Evolutionary conservation across 2,113 vertebrate genomes (phyloP).

Genomic region (Telmatochromis sp.): DNA sequence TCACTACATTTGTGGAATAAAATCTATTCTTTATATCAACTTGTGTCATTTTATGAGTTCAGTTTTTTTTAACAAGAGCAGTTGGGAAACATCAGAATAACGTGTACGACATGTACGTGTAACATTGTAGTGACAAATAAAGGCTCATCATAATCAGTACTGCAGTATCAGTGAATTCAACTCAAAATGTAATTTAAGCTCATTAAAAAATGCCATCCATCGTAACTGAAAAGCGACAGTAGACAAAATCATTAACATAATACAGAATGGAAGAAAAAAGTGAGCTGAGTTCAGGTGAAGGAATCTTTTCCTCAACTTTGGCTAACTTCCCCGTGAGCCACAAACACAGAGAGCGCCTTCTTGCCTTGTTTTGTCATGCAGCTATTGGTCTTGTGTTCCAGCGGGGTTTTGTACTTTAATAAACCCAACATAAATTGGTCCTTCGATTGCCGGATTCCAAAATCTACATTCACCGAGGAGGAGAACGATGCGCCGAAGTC

Average conservation of each 20-base stretch:
- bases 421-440: neutral
- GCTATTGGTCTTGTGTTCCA: neutral
- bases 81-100: neutral
- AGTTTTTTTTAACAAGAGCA: neutral
- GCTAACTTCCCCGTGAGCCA: neutral
- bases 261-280: neutral
- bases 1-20: neutral
- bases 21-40: neutral
- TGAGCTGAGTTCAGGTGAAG: neutral
- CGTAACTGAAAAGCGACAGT: neutral
- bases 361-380: neutral
- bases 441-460: neutral
- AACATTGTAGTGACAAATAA: neutral
- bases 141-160: neutral
- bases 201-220: neutral
- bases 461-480: neutral
- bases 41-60: constrained; percentile 46
- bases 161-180: neutral
- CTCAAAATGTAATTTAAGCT: neutral
- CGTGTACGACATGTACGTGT: neutral
- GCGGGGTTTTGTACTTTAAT: neutral
- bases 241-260: neutral
- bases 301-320: neutral
- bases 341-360: neutral
- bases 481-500: neutral